Evolutionary conservation across 1,140 invertebrate genomes (phyloP), one percentile per base, ranked within the genome.

Genomic region (Mactra quadrangularis): DNA sequence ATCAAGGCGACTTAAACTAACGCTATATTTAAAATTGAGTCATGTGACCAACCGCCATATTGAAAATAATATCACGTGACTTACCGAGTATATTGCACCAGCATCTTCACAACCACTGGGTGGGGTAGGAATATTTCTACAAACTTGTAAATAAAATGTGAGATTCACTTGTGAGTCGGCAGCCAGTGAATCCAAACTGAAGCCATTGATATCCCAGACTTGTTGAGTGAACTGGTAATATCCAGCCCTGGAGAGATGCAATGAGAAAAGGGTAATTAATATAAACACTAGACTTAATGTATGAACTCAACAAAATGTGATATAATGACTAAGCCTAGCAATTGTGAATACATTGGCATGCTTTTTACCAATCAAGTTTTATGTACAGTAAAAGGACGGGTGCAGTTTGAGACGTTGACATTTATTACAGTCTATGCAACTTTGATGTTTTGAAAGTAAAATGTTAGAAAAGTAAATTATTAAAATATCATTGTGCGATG

Each of bases 61-160:
- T n/a, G n/a, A n/a, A n/a, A n/a, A n/a, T n/a, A n/a, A n/a, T n/a
- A n/a, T n/a, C n/a, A n/a, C n/a, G n/a, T n/a, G n/a, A 55, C 79
- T 47, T 66, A 82, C 79, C 19, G 70, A 64, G 47, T 82, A 82
- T 6, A 64, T 41, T 17, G 71, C 70, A 15, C 79, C 79, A 25
- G 22, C 22, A 35, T 82, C 79, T 25, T 33, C 62, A 33, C 79
- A 82, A 9, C 41, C 59, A 6, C 70, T 6, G 0, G 79, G 79
- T 22, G 79, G 79, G 9, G 59, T 29, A 4, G 19, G 27, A 17
- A 82, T 50, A 33, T 82, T 82, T 15, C 60, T 19, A 47, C 79
- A 82, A 1, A 82, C 59, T 29, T 82, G 79, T 13, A 82, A 29
- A 45, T 82, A 82, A 68, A 82, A 82, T 22, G 79, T 82, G 17